These are phyloP conservation scores for Helostoma temminkii DNA, from an alignment of 2,797 vertebrate species.

Conservation along the genomic window DNA sequence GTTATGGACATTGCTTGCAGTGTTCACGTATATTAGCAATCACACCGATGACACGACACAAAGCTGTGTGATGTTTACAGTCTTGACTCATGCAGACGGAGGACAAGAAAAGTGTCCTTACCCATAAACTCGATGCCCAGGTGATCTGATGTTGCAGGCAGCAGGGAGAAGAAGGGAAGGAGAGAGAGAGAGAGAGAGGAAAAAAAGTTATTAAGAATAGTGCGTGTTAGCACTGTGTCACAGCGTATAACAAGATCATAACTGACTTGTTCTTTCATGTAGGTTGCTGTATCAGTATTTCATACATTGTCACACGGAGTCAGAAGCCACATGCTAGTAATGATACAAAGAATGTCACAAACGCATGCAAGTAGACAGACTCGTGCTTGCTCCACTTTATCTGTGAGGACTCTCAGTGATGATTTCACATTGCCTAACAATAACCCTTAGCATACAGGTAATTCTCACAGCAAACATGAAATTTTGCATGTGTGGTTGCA, in stretches of 20 bases:
- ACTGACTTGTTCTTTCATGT: conserved; percentile 26
- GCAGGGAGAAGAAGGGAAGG: conserved; percentile 10
- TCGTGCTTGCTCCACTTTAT: background rate
- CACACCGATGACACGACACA: background rate
- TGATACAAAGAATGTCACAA: conserved; percentile 5
- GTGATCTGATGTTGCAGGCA: conserved; percentile 89
- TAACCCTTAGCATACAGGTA: no score
- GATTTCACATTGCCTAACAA: background rate
- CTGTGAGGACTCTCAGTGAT: background rate
- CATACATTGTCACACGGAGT: conserved; percentile 35
- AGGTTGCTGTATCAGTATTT: conserved; percentile 16
- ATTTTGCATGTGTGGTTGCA: background rate
- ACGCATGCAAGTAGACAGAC: background rate
- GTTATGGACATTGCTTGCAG: conserved; percentile 3
- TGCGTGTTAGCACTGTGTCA: conserved; percentile 46
- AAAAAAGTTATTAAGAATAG: conserved; percentile 36
- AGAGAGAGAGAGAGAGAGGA: conserved; percentile 11
- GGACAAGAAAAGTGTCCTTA: conserved; percentile 83
- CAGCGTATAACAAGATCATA: conserved; percentile 17
- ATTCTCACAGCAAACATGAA: background rate
- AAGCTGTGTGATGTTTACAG: conserved; percentile 26
- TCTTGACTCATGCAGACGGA: conserved; percentile 42
- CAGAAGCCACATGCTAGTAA: conserved; percentile 26
- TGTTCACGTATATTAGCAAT: background rate
- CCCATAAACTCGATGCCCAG: conserved; percentile 99